phyloP scores from a whole-genome alignment of 2,113 vertebrate species.

The Carettochelys insculpta region DNA sequence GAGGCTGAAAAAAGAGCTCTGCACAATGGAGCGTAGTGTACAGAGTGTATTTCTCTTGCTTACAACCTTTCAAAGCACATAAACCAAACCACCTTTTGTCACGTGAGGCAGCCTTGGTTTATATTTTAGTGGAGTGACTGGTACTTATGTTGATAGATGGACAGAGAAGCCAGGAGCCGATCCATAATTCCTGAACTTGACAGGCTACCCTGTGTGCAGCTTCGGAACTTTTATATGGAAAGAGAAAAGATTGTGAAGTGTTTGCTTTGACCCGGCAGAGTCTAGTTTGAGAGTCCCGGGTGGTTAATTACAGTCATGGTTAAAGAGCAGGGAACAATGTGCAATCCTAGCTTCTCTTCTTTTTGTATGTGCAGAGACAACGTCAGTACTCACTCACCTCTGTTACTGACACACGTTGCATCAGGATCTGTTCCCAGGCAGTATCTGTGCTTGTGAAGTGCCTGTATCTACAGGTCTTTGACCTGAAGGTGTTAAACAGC shows the following conservation, averaged over 20 bases:
- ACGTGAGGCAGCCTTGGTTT: not conserved
- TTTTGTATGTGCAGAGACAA: rapidly evolving
- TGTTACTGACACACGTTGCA: not conserved
- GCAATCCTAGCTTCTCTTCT: not conserved
- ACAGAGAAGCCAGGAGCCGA: not conserved
- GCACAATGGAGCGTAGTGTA: rapidly evolving
- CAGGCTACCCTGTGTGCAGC: not conserved
- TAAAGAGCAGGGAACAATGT: rapidly evolving
- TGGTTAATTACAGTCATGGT: not conserved
- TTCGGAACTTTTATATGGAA: not conserved
- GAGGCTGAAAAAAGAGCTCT: not conserved
- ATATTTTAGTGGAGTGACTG: not conserved
- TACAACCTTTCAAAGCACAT: rapidly evolving
- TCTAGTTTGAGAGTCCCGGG: not conserved
- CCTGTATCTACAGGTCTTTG: not conserved
- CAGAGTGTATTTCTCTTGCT: not conserved
- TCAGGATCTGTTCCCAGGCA: not conserved
- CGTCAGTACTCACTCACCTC: not conserved
- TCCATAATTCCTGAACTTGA: not conserved
- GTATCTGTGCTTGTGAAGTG: not conserved
- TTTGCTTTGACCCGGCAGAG: not conserved
- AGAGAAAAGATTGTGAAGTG: not conserved
- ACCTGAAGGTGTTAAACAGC: rapidly evolving
- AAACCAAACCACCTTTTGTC: not conserved
- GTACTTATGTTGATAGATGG: not conserved